A percentile compares a stretch with the other conserved stretches of the same genome.
Conservation (phyloP, 2,888 invertebrate genomes). For the Philereme vetulata region DNA sequence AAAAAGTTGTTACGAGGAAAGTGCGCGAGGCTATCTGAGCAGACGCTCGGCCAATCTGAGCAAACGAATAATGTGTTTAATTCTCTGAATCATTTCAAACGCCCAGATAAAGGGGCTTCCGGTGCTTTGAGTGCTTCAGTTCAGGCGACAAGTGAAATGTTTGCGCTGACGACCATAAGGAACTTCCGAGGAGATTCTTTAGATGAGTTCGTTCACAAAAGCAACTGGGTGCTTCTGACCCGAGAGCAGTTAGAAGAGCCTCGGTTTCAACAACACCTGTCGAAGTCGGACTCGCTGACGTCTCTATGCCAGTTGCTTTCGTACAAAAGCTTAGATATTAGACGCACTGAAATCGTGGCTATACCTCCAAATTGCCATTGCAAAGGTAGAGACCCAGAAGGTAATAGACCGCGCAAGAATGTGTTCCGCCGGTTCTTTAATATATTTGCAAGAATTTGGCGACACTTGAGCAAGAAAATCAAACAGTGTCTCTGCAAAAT, state of each 20-base stretch:
- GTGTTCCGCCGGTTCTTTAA: conserved; percentile 46
- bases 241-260: conserved; percentile 63
- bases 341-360: conserved; percentile 53
- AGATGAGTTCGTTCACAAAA: conserved; percentile 65
- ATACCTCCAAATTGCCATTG: conserved; percentile 70
- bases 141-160: conserved; percentile 53
- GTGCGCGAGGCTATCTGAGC: conserved; percentile 72
- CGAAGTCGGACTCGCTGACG: conserved; percentile 56
- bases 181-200: conserved; percentile 67
- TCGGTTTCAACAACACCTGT: conserved; percentile 61
- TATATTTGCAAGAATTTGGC: conserved; percentile 41
- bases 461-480: conserved; percentile 47
- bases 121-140: conserved; percentile 44
- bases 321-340: conserved; percentile 47
- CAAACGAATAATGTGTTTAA: conserved; percentile 48
- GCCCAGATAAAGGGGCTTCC: conserved; percentile 33
- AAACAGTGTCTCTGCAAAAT: conserved; percentile 43
- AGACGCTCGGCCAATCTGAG: conserved; percentile 40
- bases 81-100: conserved; percentile 41
- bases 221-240: conserved; percentile 71
- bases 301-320: conserved; percentile 59
- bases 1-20: conserved; percentile 85
- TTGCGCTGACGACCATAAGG: conserved; percentile 66
- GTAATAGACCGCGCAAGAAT: conserved; percentile 40
- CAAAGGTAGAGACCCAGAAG: conserved; percentile 46